Conservation (phyloP, 2,113 vertebrate species). For the Macrotis lagotis region DNA sequence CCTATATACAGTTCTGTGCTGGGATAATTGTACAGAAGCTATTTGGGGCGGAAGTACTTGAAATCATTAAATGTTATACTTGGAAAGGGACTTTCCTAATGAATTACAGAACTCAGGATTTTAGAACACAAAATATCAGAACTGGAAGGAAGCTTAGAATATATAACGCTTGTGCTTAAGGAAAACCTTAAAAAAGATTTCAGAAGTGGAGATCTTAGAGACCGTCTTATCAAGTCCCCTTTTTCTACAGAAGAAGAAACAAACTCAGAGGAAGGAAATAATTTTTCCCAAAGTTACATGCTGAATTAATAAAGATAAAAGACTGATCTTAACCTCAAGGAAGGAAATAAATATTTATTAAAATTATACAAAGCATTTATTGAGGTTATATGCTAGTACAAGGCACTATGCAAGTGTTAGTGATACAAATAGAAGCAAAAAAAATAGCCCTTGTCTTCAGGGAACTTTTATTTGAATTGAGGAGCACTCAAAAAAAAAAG, state of each 20-base stretch:
- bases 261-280: neutral
- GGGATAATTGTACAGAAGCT: neutral
- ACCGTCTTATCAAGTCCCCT: neutral
- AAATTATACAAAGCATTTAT: neutral
- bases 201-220: neutral
- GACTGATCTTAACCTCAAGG: neutral
- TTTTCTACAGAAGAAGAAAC: neutral
- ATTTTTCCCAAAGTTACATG: neutral
- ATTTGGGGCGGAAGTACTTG: neutral
- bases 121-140: neutral
- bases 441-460: neutral
- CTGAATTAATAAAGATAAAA: neutral
- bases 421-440: neutral
- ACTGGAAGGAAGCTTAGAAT: too few relatives aligned
- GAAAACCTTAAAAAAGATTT: neutral
- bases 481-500: neutral
- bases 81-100: neutral
- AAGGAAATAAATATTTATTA: neutral
- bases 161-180: too few relatives aligned
- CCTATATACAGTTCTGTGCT: neutral
- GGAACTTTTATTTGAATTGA: neutral
- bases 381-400: neutral
- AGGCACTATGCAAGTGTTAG: neutral
- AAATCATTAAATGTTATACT: neutral
- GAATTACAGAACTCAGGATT: neutral